Conservation (phyloP, 53 echinoderm and acorn worm genomes). For the Crossaster papposus region DNA sequence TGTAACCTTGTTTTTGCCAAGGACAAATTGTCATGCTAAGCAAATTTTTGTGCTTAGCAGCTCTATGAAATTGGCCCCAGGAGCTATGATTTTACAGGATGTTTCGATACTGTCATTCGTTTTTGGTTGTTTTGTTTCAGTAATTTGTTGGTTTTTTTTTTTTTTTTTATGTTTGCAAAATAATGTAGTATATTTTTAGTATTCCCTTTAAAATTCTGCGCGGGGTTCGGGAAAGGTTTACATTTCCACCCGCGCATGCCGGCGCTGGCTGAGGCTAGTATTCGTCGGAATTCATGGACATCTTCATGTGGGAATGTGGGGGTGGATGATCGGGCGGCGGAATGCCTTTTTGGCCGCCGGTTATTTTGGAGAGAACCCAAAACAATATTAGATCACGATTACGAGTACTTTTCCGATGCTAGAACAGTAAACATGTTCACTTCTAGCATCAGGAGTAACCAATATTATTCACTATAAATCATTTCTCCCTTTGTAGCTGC, state of each 20-base stretch:
- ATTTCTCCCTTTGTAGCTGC: slow-evolving; percentile 1
- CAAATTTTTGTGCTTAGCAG: no score
- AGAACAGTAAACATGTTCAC: slow-evolving; percentile 34
- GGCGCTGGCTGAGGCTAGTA: slow-evolving; percentile 5
- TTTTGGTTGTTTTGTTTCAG: no score
- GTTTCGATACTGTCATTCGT: no score
- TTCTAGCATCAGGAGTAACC: slow-evolving; percentile 15
- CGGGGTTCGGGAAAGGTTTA: no score
- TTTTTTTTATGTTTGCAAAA: no score
- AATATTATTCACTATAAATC: slow-evolving; percentile 40
- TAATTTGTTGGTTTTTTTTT: no score
- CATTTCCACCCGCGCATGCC: slow-evolving; percentile 2
- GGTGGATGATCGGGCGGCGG: background rate
- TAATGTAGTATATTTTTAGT: no score
- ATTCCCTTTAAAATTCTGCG: no score
- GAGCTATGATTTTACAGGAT: no score
- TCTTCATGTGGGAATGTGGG: slow-evolving; percentile 11
- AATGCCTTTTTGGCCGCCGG: background rate
- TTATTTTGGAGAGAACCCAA: slow-evolving; percentile 23
- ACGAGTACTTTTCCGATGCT: slow-evolving; percentile 28
- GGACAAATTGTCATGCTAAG: no score
- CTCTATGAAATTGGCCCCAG: no score
- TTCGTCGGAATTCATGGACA: slow-evolving; percentile 21
- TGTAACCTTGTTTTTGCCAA: no score
- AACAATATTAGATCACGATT: slow-evolving; percentile 24